Base-by-base conservation (phyloP, 2,888 invertebrate genomes). In the Amiota communis region DNA sequence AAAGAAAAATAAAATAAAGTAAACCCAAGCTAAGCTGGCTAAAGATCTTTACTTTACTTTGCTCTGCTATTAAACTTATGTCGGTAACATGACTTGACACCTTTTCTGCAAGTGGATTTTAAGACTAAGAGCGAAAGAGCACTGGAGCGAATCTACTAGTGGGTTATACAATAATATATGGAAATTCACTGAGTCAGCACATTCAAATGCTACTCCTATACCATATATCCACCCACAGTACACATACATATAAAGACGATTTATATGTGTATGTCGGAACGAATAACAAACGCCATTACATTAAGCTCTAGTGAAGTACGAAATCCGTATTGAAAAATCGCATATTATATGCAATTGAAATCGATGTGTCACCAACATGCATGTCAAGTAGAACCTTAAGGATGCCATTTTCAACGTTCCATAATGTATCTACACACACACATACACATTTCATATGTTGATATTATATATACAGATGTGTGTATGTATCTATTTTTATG, bases 261-360 rank as follows among this genome's bases (percentile, higher is more conserved):
- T n/a, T n/a, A n/a, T n/a, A n/a, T 59, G 17, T 20, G 4, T 51
- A 59, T 59, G 20, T 17, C 15, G 15, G 20, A 9, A 11, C 20
- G 20, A 20, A 59, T 59, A 8, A 17, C 59, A 20, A 59, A 59
- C 15, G 36, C 17, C 59, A 59, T 17, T 59, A 59, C 17, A 20
- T 59, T 12, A 11, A 59, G 20, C 59, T 10, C 59, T 59, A 4
- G 13, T n/a, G n/a, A 53, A 53, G 20, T 57, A 56, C 36, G 47
- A 82, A 82, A 82, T 82, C 80, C 76, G 81, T 84, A 82, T 84
- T 82, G 82, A 82, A 82, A 82, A 82, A 84, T 82, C 81, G 84
- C 83, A 84, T 81, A 80, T 82, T 80, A 77, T 72, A 76, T 82
- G 82, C 81, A 84, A 82, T 82, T 82, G 82, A 84, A 82, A 84